These are phyloP conservation scores for Anastatus disparis DNA, from an alignment of 1,140 invertebrate genomes.

Conservation along the genomic window DNA sequence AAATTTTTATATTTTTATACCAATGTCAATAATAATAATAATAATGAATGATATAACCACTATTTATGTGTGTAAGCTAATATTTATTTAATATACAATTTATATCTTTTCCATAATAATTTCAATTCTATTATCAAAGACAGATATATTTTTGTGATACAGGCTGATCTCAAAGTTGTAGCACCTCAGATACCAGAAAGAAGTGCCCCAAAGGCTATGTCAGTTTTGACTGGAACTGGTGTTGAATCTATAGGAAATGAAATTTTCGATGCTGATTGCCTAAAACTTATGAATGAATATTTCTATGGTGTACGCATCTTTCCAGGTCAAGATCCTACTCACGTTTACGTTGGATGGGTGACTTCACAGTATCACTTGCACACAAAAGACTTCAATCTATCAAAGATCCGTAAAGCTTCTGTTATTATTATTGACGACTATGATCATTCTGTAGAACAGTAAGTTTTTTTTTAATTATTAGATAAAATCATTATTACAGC, in stretches of 20 bases:
- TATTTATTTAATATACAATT: no score
- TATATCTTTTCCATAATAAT: neutral
- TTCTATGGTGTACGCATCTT: constrained; percentile 93
- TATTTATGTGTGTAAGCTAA: no score
- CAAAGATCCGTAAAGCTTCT: constrained; percentile 85
- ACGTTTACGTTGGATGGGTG: constrained; percentile 99
- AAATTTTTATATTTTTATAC: no score
- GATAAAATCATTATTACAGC: no score
- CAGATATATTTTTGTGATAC: neutral
- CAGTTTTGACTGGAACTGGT: constrained; percentile 73
- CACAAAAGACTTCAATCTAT: constrained; percentile 90
- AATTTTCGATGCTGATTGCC: constrained; percentile 85
- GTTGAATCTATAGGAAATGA: constrained; percentile 84
- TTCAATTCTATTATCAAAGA: constrained; percentile 26
- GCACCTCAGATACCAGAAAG: constrained; percentile 77
- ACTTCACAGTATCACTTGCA: constrained; percentile 95
- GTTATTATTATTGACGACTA: constrained; percentile 87
- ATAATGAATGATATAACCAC: no score
- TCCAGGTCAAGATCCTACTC: constrained; percentile 96
- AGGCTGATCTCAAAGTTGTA: constrained; percentile 76
- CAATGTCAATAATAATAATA: no score
- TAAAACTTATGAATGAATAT: constrained; percentile 97
- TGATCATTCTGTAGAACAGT: constrained; percentile 78
- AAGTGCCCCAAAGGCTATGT: constrained; percentile 76
- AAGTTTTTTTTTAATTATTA: no score